Evolutionary conservation across 2,888 invertebrate species (phyloP).

Genomic region (Neoitamus cyanurus): DNA sequence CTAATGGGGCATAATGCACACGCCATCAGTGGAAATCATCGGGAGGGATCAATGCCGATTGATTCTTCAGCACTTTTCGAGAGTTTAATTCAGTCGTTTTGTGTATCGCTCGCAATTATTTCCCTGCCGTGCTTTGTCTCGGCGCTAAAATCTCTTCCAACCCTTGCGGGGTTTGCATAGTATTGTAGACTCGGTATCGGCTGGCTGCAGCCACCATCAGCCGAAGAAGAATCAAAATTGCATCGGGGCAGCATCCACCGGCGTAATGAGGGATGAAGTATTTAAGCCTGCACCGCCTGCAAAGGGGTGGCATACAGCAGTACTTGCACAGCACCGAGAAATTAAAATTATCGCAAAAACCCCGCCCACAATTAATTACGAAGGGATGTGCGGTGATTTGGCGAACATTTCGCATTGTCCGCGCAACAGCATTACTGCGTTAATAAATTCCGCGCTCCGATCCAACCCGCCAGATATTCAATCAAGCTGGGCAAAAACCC

Average conservation of each 20-base stretch:
- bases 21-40: constrained; percentile 40
- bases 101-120: constrained; percentile 39
- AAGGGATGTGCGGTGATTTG: not conserved
- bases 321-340: not conserved
- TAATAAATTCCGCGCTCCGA: not conserved
- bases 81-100: constrained; percentile 28
- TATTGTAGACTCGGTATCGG: not conserved
- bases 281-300: not conserved
- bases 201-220: not conserved
- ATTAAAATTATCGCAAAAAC: constrained; percentile 19
- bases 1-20: constrained; percentile 43
- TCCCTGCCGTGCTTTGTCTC: constrained; percentile 32
- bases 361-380: not conserved
- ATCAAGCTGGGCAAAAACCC: not conserved
- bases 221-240: constrained; percentile 19
- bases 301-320: not conserved
- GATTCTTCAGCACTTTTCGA: constrained; percentile 46
- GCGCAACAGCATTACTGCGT: not conserved
- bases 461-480: not conserved
- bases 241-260: not conserved
- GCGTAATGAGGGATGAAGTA: constrained; percentile 17
- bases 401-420: not conserved
- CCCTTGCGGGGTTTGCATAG: not conserved
- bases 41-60: constrained; percentile 32
- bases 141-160: constrained; percentile 32